A percentile compares a stretch with the other conserved stretches of the same genome.
phyloP scores from a whole-genome alignment of 1,140 invertebrate species.

The Drosophila arizonae region DNA sequence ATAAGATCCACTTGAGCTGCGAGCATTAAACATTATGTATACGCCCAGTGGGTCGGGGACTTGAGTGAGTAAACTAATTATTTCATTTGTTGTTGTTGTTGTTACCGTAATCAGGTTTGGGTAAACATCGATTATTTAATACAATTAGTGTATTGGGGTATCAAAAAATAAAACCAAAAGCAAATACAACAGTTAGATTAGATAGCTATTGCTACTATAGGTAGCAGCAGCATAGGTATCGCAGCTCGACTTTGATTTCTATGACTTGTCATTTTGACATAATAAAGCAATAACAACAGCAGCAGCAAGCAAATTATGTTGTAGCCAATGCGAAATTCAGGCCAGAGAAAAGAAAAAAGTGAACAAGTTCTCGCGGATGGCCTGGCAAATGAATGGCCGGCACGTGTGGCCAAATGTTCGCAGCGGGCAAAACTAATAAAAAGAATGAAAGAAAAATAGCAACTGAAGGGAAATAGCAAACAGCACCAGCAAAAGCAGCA shows the following conservation, averaged over 20 bases:
- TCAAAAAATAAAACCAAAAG: background rate
- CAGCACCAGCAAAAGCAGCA: background rate
- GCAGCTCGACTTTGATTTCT: no score
- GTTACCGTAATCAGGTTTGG: slow-evolving; percentile 4
- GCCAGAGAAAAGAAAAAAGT: slow-evolving; percentile 26
- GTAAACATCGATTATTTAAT: slow-evolving; percentile 26
- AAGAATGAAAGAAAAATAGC: slow-evolving; percentile 35
- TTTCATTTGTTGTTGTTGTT: slow-evolving; percentile 30
- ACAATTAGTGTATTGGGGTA: background rate
- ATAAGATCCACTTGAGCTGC: slow-evolving; percentile 14
- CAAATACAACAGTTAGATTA: slow-evolving; percentile 16
- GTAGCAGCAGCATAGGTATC: no score
- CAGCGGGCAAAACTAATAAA: slow-evolving; percentile 69
- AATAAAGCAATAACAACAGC: slow-evolving; percentile 35
- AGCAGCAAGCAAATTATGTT: slow-evolving; percentile 64
- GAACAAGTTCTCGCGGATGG: slow-evolving; percentile 32
- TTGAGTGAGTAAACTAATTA: slow-evolving; percentile 18
- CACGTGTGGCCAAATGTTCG: slow-evolving; percentile 76
- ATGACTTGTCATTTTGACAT: slow-evolving; percentile 10
- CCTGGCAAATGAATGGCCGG: slow-evolving; percentile 67
- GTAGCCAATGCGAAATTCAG: slow-evolving; percentile 41
- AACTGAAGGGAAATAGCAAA: slow-evolving; percentile 22
- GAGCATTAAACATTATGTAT: slow-evolving; percentile 49
- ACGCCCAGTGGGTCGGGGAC: slow-evolving; percentile 32
- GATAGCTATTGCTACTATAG: slow-evolving; percentile 6